A percentile compares a stretch with the other conserved stretches of the same genome.
Conservation (phyloP, 2,797 vertebrate genomes). For the Catamblyrhynchus diadema region DNA sequence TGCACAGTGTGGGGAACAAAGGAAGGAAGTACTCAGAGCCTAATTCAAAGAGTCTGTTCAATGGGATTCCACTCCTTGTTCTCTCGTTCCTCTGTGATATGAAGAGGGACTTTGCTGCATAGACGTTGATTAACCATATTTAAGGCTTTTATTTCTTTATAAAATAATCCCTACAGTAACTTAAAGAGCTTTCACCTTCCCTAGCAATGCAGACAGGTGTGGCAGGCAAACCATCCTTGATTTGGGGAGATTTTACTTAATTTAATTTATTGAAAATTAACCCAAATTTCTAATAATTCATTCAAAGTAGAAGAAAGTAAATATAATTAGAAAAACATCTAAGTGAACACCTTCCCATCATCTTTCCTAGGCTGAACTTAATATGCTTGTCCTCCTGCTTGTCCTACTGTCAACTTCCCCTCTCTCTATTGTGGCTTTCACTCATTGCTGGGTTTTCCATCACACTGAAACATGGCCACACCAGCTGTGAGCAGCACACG, state of each 20-base stretch:
- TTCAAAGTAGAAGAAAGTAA: not conserved
- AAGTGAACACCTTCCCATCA: not conserved
- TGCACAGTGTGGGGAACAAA: not conserved
- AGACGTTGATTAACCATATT: slow-evolving; percentile 17
- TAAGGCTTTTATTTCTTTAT: slow-evolving; percentile 21
- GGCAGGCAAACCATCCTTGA: not conserved
- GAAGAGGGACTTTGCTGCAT: not conserved
- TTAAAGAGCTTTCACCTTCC: slow-evolving; percentile 23
- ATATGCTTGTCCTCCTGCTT: not conserved
- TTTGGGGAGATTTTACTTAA: not conserved
- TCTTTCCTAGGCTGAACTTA: not conserved
- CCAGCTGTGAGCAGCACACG: not conserved
- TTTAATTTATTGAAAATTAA: not conserved
- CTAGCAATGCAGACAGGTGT: not conserved
- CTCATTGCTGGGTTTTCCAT: not conserved
- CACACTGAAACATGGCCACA: not conserved
- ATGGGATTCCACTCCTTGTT: not conserved
- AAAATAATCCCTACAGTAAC: slow-evolving; percentile 52
- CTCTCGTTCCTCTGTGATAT: not conserved
- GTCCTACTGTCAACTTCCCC: not conserved
- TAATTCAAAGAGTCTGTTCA: not conserved
- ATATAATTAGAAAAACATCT: not conserved
- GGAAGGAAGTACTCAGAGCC: not conserved
- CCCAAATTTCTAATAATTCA: not conserved
- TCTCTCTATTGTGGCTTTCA: not conserved